Evolutionary conservation across 2,888 invertebrate species (phyloP).

Genomic region (Cantharis flavilabris): DNA sequence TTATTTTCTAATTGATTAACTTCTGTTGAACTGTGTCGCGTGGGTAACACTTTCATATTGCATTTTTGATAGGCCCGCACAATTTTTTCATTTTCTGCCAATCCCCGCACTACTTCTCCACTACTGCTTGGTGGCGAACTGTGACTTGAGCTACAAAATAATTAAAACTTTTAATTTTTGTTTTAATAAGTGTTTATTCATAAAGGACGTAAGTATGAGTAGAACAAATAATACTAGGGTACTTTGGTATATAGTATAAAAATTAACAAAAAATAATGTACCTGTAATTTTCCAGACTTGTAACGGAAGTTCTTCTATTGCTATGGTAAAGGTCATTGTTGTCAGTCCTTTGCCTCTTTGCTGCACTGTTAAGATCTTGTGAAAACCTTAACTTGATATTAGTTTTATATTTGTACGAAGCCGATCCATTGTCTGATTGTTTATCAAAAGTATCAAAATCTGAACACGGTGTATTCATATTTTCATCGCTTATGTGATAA

Average conservation of each 20-base stretch:
- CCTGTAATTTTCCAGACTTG: constrained; percentile 58
- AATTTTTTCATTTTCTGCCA: neutral
- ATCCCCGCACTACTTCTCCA: neutral
- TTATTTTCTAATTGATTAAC: constrained; percentile 4
- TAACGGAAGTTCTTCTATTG: constrained; percentile 44
- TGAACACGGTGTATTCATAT: constrained; percentile 42
- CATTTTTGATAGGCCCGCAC: neutral
- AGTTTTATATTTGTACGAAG: constrained; percentile 92
- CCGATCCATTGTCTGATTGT: constrained; percentile 41
- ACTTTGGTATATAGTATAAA: too few relatives aligned
- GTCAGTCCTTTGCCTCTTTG: constrained; percentile 41
- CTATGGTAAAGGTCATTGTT: constrained; percentile 14
- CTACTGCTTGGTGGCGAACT: constrained; percentile 52
- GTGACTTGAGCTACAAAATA: constrained; percentile 45
- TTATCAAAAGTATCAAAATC: constrained; percentile 48
- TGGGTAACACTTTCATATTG: neutral
- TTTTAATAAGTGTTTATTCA: too few relatives aligned
- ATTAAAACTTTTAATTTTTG: too few relatives aligned
- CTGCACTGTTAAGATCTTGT: constrained; percentile 54
- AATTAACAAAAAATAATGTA: constrained; percentile 25
- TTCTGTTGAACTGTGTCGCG: neutral
- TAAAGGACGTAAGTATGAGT: too few relatives aligned
- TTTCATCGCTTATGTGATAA: neutral
- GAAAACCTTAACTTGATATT: constrained; percentile 87
- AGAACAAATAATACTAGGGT: too few relatives aligned